phyloP scores from a whole-genome alignment of 2,113 vertebrate species.

The Ovis aries region DNA sequence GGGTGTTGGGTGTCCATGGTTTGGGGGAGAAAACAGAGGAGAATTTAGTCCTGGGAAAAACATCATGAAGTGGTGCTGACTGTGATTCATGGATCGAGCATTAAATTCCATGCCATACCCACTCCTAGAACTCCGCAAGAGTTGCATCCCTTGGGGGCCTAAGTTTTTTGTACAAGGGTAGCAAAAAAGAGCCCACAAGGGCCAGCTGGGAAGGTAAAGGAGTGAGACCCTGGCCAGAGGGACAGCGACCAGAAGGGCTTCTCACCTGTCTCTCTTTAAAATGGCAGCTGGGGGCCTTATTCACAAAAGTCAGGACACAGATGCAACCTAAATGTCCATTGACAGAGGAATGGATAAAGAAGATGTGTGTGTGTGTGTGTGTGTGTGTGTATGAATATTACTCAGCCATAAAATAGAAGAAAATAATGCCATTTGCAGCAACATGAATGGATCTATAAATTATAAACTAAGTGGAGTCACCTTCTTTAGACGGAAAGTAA shows the following conservation, averaged over 20 bases:
- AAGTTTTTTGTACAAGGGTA: background rate
- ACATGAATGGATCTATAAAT: background rate
- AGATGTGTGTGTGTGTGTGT: background rate
- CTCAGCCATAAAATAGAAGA: background rate
- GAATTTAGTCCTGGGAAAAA: background rate
- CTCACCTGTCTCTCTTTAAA: background rate
- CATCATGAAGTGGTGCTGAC: background rate
- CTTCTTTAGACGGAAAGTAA: background rate
- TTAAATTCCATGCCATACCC: background rate
- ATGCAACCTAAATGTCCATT: background rate
- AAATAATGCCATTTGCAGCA: background rate
- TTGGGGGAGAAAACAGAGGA: background rate
- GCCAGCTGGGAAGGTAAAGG: background rate
- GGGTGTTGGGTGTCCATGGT: background rate
- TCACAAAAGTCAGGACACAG: background rate
- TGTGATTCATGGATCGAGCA: background rate
- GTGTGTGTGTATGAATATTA: too few species aligned
- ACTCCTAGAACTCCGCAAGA: background rate
- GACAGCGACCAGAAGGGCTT: accelerated
- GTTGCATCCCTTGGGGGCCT: background rate
- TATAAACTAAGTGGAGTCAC: background rate
- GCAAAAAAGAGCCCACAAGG: background rate
- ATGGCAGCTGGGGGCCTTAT: background rate
- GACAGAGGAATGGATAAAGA: background rate
- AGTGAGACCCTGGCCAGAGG: background rate